Conservation (phyloP, 1,140 invertebrate species). For the Bombus huntii region DNA sequence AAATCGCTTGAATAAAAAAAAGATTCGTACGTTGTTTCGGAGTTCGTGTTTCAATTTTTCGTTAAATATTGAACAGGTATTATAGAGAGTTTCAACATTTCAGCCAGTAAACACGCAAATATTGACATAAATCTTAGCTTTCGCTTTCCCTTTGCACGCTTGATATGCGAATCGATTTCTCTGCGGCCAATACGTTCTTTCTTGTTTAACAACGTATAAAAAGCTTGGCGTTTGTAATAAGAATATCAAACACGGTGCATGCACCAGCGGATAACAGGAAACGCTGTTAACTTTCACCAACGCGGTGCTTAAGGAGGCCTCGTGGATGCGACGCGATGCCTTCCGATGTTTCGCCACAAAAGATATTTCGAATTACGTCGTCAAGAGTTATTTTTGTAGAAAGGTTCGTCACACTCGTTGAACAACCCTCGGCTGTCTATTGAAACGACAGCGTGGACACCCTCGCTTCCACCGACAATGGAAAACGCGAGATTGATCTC, state of each 20-base stretch:
- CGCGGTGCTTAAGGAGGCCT: constrained; percentile 4
- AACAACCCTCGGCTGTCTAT: constrained; percentile 22
- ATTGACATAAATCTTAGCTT: too few species aligned
- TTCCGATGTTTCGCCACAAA: constrained; percentile 30
- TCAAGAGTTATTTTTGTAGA: constrained; percentile 26
- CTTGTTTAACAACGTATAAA: too few species aligned
- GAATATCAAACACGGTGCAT: not conserved
- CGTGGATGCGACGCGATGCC: not conserved
- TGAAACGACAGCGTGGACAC: constrained; percentile 32
- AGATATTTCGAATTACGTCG: constrained; percentile 20
- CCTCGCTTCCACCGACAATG: constrained; percentile 32
- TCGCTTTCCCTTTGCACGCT: too few species aligned
- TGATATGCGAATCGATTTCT: too few species aligned
- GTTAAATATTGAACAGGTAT: too few species aligned
- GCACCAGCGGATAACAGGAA: too few species aligned
- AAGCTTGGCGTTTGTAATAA: not conserved
- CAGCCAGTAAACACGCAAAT: too few species aligned
- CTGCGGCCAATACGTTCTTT: too few species aligned
- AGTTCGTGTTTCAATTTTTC: too few species aligned
- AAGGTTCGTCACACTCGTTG: not conserved
- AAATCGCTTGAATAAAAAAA: too few species aligned
- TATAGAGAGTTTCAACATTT: too few species aligned
- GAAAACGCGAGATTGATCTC: constrained; percentile 42
- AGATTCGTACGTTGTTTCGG: too few species aligned
- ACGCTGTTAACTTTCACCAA: not conserved